These are phyloP conservation scores for Ptychoptera albimana DNA, from an alignment of 2,888 invertebrate species.

Conservation along the genomic window DNA sequence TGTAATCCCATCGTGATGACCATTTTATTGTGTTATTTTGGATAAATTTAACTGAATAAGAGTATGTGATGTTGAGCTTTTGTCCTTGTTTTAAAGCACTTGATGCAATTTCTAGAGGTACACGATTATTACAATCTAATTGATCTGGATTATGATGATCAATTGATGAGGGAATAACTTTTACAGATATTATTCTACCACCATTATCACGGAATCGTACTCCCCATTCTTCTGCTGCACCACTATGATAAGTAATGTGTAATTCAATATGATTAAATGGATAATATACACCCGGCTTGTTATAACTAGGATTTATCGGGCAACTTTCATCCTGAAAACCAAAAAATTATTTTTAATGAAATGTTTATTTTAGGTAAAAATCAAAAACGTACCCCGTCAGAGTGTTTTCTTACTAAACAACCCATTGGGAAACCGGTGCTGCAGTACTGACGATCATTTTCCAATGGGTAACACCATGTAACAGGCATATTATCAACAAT, in stretches of 20 bases:
- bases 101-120: constrained; percentile 55
- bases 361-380: neutral
- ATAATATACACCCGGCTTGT: constrained; percentile 63
- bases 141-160: constrained; percentile 33
- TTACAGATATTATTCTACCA: constrained; percentile 75
- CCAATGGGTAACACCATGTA: constrained; percentile 80
- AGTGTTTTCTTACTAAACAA: constrained; percentile 52
- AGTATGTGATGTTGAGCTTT: constrained; percentile 55
- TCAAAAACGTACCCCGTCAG: constrained; percentile 16
- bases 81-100: constrained; percentile 33
- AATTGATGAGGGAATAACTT: constrained; percentile 45
- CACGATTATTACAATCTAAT: constrained; percentile 35
- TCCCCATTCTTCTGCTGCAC: constrained; percentile 76
- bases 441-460: constrained; percentile 67
- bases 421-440: constrained; percentile 97
- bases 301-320: constrained; percentile 39
- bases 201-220: constrained; percentile 54
- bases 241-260: constrained; percentile 84
- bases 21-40: constrained; percentile 78
- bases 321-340: constrained; percentile 33
- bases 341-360: neutral
- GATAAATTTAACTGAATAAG: constrained; percentile 72
- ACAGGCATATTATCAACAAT: constrained; percentile 98
- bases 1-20: constrained; percentile 99
- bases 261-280: constrained; percentile 95